phyloP scores from a whole-genome alignment of 1,140 invertebrate genomes.

The Nasonia longicornis region DNA sequence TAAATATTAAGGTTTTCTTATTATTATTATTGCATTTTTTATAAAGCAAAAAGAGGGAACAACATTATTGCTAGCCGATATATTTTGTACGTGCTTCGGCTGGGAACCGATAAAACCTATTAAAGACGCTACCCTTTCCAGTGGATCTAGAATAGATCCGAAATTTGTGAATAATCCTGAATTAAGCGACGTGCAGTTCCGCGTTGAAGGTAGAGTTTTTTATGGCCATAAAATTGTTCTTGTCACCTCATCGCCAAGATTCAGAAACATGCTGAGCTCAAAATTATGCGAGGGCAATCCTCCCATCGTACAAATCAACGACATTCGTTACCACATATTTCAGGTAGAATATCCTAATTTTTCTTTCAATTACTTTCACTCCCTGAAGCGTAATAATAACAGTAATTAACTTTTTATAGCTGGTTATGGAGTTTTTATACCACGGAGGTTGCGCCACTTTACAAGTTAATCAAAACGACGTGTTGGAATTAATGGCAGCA shows the following conservation, averaged over 20 bases:
- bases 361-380: constrained; percentile 21
- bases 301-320: constrained; percentile 91
- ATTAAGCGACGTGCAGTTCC: constrained; percentile 90
- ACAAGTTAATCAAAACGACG: constrained; percentile 82
- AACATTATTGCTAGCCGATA: constrained; percentile 86
- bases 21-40: constrained; percentile 35
- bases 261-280: constrained; percentile 87
- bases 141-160: constrained; percentile 85
- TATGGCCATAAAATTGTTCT: constrained; percentile 95
- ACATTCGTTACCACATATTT: constrained; percentile 92
- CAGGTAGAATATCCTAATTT: constrained; percentile 72
- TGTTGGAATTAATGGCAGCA: constrained; percentile 90
- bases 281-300: constrained; percentile 82
- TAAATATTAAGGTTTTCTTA: constrained; percentile 42
- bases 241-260: constrained; percentile 87
- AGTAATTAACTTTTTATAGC: constrained; percentile 69
- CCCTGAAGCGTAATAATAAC: constrained; percentile 35
- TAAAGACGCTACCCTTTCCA: constrained; percentile 75
- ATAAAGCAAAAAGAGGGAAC: constrained; percentile 84
- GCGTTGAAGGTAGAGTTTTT: constrained; percentile 91
- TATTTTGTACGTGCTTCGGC: constrained; percentile 89
- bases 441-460: constrained; percentile 85
- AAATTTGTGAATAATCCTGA: constrained; percentile 94
- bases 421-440: constrained; percentile 94
- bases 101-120: constrained; percentile 87